Base-by-base conservation (phyloP, 1,140 invertebrate species). In the Pseudomyrmex cubaensis region DNA sequence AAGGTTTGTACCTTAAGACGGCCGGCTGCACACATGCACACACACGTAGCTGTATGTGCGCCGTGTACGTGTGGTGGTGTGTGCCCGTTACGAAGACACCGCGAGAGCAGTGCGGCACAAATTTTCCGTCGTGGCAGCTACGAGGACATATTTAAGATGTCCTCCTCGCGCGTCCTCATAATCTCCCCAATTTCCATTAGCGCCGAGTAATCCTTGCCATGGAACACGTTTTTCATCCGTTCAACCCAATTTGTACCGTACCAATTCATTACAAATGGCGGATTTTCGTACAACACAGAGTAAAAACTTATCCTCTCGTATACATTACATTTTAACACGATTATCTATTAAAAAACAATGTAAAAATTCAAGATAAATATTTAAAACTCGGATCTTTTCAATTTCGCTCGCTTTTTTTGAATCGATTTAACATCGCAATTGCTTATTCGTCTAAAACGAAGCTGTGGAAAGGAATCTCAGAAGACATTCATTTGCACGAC, bases 161-260 rank as follows among this genome's bases (percentile, higher is more conserved):
- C 62, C 77, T 80, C 85, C 85, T n/a, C 50, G 74, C 87, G 84
- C 89, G 85, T 90, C 88, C 87, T 87, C 85, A 90, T 90, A 91
- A 92, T 91, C 90, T 91, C 82, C 86, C 88, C 91, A 92, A 91
- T 92, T 92, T 91, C 88, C 90, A 91, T 92, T 90, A 92, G 84
- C 82, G 82, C n/a, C 50, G 82, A 9, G 90, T 84, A 87, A 87
- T 72, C 73, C 61, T 57, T 20, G 57, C 56, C 63, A 15, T 10
- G 22, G 8, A 80, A 80, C 54, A 48, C 76, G 20, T 70, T 80
- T 80, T 80, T 59, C 64, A 72, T 8, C 54, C 62, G 35, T 83
- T 83, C 57, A 64, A 35, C 13, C 35, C 25, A 56, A 66, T 67
- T 22, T 44, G 15, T 25, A 57, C 35, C 13, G 35, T 12, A 25